phyloP scores from a whole-genome alignment of 2,113 vertebrate species.

The Ascaphus truei region DNA sequence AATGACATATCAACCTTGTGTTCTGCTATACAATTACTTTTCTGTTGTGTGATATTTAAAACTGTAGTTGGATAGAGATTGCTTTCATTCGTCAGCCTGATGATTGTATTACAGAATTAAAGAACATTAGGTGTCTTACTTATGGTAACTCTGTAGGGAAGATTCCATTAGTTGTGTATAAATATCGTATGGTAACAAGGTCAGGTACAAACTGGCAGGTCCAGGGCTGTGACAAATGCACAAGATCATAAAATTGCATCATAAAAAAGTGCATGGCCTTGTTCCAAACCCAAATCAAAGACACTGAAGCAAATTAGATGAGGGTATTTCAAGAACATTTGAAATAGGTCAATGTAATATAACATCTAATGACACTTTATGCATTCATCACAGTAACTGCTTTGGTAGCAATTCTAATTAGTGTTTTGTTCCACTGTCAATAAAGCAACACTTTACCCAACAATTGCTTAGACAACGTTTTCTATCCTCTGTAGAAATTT shows the following conservation, averaged over 20 bases:
- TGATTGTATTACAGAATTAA: slow-evolving; percentile 31
- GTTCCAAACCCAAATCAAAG: slow-evolving; percentile 44
- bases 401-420: slow-evolving; percentile 14
- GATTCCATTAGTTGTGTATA: slow-evolving; percentile 40
- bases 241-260: slow-evolving; percentile 52
- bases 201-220: slow-evolving; percentile 41
- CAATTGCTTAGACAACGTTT: neutral
- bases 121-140: slow-evolving; percentile 6
- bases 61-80: slow-evolving; percentile 23
- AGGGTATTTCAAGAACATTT: slow-evolving; percentile 49
- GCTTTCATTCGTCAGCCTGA: neutral
- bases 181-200: slow-evolving; percentile 48
- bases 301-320: slow-evolving; percentile 43
- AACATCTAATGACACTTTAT: slow-evolving; percentile 34
- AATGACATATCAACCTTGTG: neutral
- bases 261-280: slow-evolving; percentile 42
- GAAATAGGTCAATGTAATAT: slow-evolving; percentile 23
- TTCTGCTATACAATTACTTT: neutral
- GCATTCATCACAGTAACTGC: slow-evolving; percentile 20
- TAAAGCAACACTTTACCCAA: neutral
- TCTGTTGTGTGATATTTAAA: slow-evolving; percentile 37
- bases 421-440: neutral
- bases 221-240: slow-evolving; percentile 46
- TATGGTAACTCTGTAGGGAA: slow-evolving; percentile 32
- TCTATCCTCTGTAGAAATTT: slow-evolving; percentile 1